Evolutionary conservation across 2,113 vertebrate species (phyloP), one percentile per base, ranked within the genome.

Genomic region (Podilymbus podiceps): DNA sequence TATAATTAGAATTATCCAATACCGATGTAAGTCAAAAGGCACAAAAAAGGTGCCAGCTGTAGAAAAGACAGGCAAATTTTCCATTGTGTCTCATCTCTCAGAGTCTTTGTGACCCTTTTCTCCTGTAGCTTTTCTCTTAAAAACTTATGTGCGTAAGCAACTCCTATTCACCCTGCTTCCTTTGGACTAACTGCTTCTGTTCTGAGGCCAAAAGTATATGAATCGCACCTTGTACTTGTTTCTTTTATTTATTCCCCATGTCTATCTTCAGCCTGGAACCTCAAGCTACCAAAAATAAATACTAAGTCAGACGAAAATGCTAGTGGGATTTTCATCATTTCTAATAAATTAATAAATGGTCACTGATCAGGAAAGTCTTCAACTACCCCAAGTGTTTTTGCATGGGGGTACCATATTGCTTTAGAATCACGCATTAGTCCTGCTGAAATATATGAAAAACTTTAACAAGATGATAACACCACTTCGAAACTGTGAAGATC

Each of bases 81-180:
- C 52, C 9, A 28, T 56, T 0, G 0, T 2, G 1, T 74, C 88
- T 90, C 56, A 77, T 11, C 25, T 63, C 2, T 11, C 2, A 0
- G 44, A 40, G 12, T 17, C 16, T 66, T 78, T 76, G 27, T 47
- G 12, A 62, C 13, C 8, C 12, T 78, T 86, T 63, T 55, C 46
- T 86, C 42, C 38, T 40, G 35, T 56, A 38, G 15, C 8, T 82
- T 93, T 95, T 71, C 33, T 88, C 40, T 84, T 74, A 53, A 94
- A 80, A 35, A 5, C 8, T 77, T 31, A 8, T 2, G 15, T 9
- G 40, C 58, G 58, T 69, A 71, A 76, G 11, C 12, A 71, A 80
- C 31, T 47, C 42, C 53, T 74, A 17, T 7, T 79, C 31, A 35
- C 52, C 12, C 68, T 85, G n/a, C 35, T 84, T 89, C 46, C n/a